These are phyloP conservation scores for Xyrauchen texanus DNA, from an alignment of 2,113 vertebrate genomes.

Conservation along the genomic window DNA sequence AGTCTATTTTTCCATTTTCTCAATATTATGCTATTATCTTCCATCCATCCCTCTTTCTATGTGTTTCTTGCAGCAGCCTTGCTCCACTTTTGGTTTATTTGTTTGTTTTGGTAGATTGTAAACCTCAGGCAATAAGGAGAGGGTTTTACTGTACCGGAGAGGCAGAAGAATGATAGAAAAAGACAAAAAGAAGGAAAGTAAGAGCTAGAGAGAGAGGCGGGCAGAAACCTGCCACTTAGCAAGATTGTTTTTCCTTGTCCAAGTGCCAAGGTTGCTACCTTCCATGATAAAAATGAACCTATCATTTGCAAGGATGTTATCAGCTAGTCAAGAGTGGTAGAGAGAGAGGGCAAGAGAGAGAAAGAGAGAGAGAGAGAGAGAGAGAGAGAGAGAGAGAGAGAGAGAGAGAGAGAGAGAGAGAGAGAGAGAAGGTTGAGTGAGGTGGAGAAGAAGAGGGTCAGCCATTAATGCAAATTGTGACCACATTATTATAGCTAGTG, in stretches of 20 bases:
- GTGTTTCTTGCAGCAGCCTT: not conserved
- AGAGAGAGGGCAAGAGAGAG: too few species aligned
- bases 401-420: not conserved
- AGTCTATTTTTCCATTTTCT: not conserved
- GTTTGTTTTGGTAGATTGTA: conserved; percentile 36
- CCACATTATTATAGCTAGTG: conserved; percentile 12
- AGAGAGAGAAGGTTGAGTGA: not conserved
- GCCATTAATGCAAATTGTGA: conserved; percentile 20
- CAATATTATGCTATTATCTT: not conserved
- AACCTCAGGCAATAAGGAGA: conserved; percentile 34
- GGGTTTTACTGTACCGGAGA: conserved; percentile 42
- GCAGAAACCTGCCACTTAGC: conserved; percentile 46
- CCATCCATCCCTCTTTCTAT: not conserved
- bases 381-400: too few species aligned
- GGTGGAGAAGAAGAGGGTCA: not conserved
- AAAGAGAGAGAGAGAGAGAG: not conserved
- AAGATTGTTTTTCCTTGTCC: conserved; percentile 54
- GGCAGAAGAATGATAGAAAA: conserved; percentile 3
- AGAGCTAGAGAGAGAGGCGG: not conserved
- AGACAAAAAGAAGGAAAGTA: not conserved
- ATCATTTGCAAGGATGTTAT: conserved; percentile 36
- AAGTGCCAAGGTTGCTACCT: conserved; percentile 43
- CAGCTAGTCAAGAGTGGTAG: not conserved
- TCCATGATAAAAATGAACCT: conserved; percentile 48
- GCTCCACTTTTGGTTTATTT: conserved; percentile 29